phyloP scores from a whole-genome alignment of 2,113 vertebrate genomes.

The Ciconia boyciana region DNA sequence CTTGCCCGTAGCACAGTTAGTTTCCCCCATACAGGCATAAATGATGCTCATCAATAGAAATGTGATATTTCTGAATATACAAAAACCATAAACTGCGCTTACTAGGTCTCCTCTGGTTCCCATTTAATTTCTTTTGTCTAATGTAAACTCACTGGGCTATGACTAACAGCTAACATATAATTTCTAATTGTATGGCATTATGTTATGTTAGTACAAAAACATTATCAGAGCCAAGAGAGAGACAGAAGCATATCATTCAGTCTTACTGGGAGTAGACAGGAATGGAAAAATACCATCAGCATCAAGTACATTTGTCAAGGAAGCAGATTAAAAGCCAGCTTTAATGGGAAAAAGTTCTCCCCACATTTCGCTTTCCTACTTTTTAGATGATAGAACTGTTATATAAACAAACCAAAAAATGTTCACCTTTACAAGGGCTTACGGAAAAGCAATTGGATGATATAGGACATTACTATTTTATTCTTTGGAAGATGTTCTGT shows the following conservation, averaged over 20 bases:
- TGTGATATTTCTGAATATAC: slow-evolving; percentile 46
- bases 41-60: slow-evolving; percentile 62
- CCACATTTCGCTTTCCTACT: neutral
- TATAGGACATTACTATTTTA: neutral
- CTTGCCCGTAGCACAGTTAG: slow-evolving; percentile 32
- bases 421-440: slow-evolving; percentile 30
- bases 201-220: slow-evolving; percentile 70
- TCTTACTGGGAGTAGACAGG: slow-evolving; percentile 51
- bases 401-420: slow-evolving; percentile 30
- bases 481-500: slow-evolving; percentile 22
- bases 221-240: slow-evolving; percentile 61
- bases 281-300: slow-evolving; percentile 58
- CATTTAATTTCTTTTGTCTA: slow-evolving; percentile 75
- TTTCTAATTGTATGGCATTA: slow-evolving; percentile 73
- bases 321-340: slow-evolving; percentile 56
- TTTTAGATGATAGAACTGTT: neutral
- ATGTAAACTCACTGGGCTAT: slow-evolving; percentile 75
- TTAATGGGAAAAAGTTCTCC: slow-evolving; percentile 25
- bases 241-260: slow-evolving; percentile 42
- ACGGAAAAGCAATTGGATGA: neutral
- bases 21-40: slow-evolving; percentile 23
- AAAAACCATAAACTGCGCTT: slow-evolving; percentile 38
- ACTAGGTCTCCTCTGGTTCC: slow-evolving; percentile 63
- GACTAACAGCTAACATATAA: slow-evolving; percentile 73
- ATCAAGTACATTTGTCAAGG: slow-evolving; percentile 45